Conservation (phyloP, 2,113 vertebrate species). For the Gallinago media region DNA sequence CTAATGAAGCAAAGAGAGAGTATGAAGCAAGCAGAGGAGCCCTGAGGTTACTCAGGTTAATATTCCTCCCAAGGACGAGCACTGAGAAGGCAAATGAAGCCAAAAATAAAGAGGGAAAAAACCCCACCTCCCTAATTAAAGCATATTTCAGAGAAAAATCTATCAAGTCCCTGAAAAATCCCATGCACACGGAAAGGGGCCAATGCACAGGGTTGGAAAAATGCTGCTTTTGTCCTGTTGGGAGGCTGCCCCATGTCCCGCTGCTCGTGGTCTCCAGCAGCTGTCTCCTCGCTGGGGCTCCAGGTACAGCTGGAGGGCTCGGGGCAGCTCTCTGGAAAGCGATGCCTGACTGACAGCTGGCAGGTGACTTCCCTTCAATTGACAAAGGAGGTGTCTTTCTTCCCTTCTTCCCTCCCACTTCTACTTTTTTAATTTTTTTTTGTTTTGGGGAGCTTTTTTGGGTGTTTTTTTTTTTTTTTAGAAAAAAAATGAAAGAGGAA, state of each 20-base stretch:
- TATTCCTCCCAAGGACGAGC: background rate
- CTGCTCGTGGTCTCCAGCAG: background rate
- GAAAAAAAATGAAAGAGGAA: accelerated
- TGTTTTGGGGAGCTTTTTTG: too few relatives aligned
- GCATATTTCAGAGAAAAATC: background rate
- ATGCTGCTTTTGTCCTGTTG: constrained; percentile 34
- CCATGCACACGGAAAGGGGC: background rate
- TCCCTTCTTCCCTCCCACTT: background rate
- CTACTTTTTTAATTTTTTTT: too few relatives aligned
- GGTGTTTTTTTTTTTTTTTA: too few relatives aligned
- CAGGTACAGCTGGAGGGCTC: constrained; percentile 72
- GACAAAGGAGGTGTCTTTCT: background rate
- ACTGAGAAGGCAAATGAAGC: background rate
- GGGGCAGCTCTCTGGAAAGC: constrained; percentile 55
- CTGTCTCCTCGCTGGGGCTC: constrained; percentile 31
- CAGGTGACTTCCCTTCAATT: constrained; percentile 77
- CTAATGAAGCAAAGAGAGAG: background rate
- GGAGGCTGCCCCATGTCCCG: constrained; percentile 9
- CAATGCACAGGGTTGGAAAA: background rate
- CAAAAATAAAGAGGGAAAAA: accelerated
- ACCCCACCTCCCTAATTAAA: background rate
- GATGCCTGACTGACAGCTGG: constrained; percentile 76
- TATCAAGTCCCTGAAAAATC: background rate
- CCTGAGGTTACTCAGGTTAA: background rate
- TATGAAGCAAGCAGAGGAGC: background rate